These are phyloP conservation scores for Polyploca ridens DNA, from an alignment of 2,888 invertebrate species.

Conservation along the genomic window DNA sequence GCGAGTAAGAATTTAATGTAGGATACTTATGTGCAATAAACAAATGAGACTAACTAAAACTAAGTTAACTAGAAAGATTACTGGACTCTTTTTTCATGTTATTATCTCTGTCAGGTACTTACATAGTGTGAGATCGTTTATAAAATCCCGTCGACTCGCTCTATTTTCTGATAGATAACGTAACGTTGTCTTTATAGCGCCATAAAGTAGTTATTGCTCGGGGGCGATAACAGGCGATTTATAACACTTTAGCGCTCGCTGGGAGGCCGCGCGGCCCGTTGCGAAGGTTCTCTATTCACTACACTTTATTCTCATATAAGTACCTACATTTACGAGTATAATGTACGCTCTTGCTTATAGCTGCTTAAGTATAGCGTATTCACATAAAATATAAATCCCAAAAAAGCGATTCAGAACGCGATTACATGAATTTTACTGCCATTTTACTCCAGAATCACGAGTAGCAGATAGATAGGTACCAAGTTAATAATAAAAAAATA, in stretches of 20 bases:
- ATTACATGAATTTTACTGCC: too few species aligned
- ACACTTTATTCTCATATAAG: slow-evolving; percentile 42
- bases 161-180: slow-evolving; percentile 56
- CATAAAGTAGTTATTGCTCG: slow-evolving; percentile 73
- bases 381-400: background rate
- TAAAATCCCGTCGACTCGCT: slow-evolving; percentile 39
- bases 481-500: too few species aligned
- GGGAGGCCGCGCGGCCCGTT: slow-evolving; percentile 34
- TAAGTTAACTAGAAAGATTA: too few species aligned
- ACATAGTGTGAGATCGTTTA: slow-evolving; percentile 22
- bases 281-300: slow-evolving; percentile 36
- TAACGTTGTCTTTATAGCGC: slow-evolving; percentile 66
- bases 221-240: slow-evolving; percentile 71
- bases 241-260: slow-evolving; percentile 65
- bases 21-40: too few species aligned
- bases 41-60: too few species aligned
- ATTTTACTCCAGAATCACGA: too few species aligned
- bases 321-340: slow-evolving; percentile 28
- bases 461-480: too few species aligned
- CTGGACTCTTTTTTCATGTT: background rate
- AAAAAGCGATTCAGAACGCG: background rate
- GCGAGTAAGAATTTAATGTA: too few species aligned
- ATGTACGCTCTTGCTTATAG: too few species aligned
- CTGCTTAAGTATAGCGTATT: too few species aligned
- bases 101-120: background rate